Percentiles rank a stretch among this genome's conserved stretches.
Conservation (phyloP, 2,888 invertebrate genomes). For the Drosophila niveifrons region DNA sequence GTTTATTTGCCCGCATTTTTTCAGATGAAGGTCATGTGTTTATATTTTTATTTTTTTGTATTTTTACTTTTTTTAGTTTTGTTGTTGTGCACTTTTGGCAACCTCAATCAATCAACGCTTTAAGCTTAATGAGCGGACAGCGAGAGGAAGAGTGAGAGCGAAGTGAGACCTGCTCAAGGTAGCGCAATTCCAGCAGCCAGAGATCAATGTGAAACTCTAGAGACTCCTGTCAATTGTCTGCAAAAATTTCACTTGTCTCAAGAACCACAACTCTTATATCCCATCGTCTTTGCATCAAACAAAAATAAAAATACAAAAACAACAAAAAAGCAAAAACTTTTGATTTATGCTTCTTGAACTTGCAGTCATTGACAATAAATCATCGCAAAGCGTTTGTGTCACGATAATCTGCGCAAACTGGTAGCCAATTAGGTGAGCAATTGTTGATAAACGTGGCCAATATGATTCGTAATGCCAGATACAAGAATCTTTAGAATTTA, state of each 20-base stretch:
- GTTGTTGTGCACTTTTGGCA: constrained; percentile 57
- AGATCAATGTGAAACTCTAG: constrained; percentile 13
- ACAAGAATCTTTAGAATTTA: constrained; percentile 8
- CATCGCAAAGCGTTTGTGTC: constrained; percentile 39
- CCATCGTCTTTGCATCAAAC: constrained; percentile 33
- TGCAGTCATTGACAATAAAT: constrained; percentile 53
- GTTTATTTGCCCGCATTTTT: constrained; percentile 78
- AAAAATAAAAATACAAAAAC: neutral
- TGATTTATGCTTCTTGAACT: constrained; percentile 54
- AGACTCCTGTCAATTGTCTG: constrained; percentile 14
- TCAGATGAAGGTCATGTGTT: constrained; percentile 68
- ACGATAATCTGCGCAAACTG: constrained; percentile 46
- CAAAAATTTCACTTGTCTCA: constrained; percentile 38
- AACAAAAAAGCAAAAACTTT: constrained; percentile 2
- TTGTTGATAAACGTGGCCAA: constrained; percentile 30
- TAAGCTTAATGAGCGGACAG: constrained; percentile 58
- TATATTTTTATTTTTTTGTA: neutral
- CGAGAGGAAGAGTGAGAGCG: neutral
- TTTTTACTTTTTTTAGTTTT: neutral
- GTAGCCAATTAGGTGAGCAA: constrained; percentile 61
- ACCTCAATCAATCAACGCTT: constrained; percentile 70
- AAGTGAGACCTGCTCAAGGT: constrained; percentile 14
- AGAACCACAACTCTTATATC: constrained; percentile 35
- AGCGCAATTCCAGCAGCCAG: constrained; percentile 44
- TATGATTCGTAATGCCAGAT: constrained; percentile 18